phyloP scores from a whole-genome alignment of 2,888 invertebrate genomes.

The Microplitis deprimator region DNA sequence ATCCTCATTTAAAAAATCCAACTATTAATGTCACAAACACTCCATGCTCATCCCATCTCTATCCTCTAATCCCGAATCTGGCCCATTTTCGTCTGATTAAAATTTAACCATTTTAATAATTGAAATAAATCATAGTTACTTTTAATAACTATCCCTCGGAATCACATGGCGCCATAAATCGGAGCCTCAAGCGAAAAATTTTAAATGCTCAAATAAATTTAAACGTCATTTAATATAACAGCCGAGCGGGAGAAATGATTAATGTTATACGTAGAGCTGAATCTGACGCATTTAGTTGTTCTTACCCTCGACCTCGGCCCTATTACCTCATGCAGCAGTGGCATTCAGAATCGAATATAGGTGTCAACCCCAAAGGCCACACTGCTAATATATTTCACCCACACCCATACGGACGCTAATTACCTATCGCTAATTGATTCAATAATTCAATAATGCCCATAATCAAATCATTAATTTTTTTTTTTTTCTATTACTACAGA shows the following conservation, averaged over 20 bases:
- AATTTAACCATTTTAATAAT: not conserved
- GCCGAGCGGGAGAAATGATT: conserved; percentile 48
- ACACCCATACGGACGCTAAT: not conserved
- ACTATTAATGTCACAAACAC: not conserved
- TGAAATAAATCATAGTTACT: not conserved
- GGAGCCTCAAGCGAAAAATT: too few species aligned
- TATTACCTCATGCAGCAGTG: not conserved
- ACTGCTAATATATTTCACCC: not conserved
- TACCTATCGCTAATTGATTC: not conserved
- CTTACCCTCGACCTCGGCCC: not conserved
- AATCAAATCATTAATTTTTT: not conserved
- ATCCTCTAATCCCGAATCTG: not conserved
- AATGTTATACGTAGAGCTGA: conserved; percentile 6
- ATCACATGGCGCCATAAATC: too few species aligned
- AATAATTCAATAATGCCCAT: not conserved
- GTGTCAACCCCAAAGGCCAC: not conserved
- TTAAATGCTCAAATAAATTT: not conserved
- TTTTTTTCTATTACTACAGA: conserved; percentile 73
- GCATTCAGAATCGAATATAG: not conserved
- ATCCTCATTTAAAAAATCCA: conserved; percentile 18
- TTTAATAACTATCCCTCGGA: too few species aligned
- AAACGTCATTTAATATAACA: conserved; percentile 53
- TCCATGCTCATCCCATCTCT: not conserved
- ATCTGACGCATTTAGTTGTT: not conserved
- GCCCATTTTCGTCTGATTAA: not conserved